phyloP scores from a whole-genome alignment of 2,888 invertebrate species.

The Ectemnius cavifrons region DNA sequence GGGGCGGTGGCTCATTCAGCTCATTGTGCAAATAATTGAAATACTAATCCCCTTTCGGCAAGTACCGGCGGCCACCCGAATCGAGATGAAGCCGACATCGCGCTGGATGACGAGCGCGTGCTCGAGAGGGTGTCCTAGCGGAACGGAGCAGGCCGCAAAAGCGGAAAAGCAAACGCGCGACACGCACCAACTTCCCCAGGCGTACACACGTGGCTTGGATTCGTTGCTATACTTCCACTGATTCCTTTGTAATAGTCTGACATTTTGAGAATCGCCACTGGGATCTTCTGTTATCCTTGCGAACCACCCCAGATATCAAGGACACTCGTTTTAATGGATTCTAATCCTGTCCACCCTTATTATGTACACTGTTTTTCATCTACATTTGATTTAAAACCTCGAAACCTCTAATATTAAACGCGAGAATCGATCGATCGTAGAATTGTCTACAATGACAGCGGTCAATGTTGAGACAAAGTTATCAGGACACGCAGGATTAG shows the following conservation, averaged over 20 bases:
- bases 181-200: slow-evolving; percentile 54
- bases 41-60: slow-evolving; percentile 72
- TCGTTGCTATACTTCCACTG: slow-evolving; percentile 4
- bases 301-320: no score
- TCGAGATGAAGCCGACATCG: slow-evolving; percentile 31
- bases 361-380: no score
- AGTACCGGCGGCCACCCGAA: slow-evolving; percentile 47
- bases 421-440: no score
- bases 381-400: no score
- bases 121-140: slow-evolving; percentile 67
- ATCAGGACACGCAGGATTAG: no score
- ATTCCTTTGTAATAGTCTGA: neutral
- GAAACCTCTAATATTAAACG: no score
- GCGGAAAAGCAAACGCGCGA: slow-evolving; percentile 61
- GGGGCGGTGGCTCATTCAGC: slow-evolving; percentile 31
- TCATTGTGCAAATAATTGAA: slow-evolving; percentile 77
- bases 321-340: no score
- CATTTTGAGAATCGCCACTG: no score
- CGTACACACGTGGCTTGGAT: slow-evolving; percentile 45
- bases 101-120: slow-evolving; percentile 49
- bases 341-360: no score
- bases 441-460: no score
- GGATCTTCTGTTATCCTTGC: no score
- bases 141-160: slow-evolving; percentile 64
- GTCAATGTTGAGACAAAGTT: no score